Conservation (phyloP, 1,140 invertebrate species). For the Orius insidiosus region DNA sequence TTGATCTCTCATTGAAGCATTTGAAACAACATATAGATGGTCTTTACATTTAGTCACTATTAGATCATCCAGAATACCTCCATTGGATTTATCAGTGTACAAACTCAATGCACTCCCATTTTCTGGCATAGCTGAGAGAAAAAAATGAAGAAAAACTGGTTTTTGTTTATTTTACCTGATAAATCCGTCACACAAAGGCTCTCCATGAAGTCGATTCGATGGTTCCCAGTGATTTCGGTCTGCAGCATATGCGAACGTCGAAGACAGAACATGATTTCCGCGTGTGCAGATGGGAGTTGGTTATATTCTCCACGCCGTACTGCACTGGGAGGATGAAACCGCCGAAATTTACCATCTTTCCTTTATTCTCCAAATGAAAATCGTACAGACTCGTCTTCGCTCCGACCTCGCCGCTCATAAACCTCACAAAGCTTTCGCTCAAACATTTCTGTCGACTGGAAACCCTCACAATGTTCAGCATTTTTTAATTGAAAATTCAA, state of each 20-base stretch:
- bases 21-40: conserved; percentile 85
- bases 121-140: conserved; percentile 17
- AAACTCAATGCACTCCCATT: conserved; percentile 64
- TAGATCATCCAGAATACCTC: conserved; percentile 93
- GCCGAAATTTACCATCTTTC: conserved; percentile 84
- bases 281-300: conserved; percentile 71
- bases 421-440: too few relatives aligned
- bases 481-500: too few relatives aligned
- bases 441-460: too few relatives aligned
- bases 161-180: too few relatives aligned
- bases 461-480: too few relatives aligned
- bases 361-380: conserved; percentile 62
- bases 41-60: conserved; percentile 80
- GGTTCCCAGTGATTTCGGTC: conserved; percentile 56
- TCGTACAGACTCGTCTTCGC: conserved; percentile 62
- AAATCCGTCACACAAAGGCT: conserved; percentile 72
- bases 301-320: conserved; percentile 54
- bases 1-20: conserved; percentile 63
- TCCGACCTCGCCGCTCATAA: too few relatives aligned
- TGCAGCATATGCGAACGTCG: conserved; percentile 99
- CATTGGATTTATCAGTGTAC: conserved; percentile 75
- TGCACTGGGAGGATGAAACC: conserved; percentile 81
- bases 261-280: conserved; percentile 72
- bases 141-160: conserved; percentile 9
- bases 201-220: conserved; percentile 67